Conservation (phyloP, 2,113 vertebrate species). For the Opisthocomus hoazin region DNA sequence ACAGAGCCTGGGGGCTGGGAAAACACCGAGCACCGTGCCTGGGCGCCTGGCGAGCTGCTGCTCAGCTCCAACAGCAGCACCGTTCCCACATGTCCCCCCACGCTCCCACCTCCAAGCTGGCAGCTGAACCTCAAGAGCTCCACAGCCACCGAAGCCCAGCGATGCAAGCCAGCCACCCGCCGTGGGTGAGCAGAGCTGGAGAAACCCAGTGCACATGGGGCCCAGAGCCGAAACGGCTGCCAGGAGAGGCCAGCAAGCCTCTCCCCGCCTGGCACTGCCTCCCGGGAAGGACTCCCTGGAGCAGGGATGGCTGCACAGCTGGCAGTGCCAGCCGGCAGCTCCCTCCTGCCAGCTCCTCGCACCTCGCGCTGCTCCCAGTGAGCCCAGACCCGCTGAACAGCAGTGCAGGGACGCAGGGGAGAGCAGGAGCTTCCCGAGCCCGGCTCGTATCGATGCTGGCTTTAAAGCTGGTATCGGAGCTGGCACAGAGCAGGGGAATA, state of each 20-base stretch:
- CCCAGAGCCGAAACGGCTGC: background rate
- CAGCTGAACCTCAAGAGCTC: background rate
- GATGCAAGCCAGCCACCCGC: background rate
- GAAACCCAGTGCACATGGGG: background rate
- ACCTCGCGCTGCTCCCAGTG: background rate
- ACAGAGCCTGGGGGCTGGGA: background rate
- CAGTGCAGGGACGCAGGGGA: rapidly evolving
- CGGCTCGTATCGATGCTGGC: background rate
- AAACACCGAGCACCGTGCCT: rapidly evolving
- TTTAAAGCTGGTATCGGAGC: background rate
- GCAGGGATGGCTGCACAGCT: background rate
- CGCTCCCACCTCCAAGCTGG: background rate
- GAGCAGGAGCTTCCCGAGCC: background rate
- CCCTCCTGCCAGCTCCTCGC: background rate
- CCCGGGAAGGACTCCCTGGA: background rate
- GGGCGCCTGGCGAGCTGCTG: background rate
- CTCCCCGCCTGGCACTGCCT: background rate
- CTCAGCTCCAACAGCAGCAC: background rate
- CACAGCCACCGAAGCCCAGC: rapidly evolving
- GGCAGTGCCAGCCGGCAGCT: background rate
- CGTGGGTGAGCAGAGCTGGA: rapidly evolving
- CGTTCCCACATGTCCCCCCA: rapidly evolving
- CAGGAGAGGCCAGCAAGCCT: background rate
- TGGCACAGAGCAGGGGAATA: background rate
- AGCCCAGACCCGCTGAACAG: background rate